Percentiles rank a stretch among this genome's conserved stretches.
Conservation (phyloP, 1,140 invertebrate species). For the Scaptomyza pallida region DNA sequence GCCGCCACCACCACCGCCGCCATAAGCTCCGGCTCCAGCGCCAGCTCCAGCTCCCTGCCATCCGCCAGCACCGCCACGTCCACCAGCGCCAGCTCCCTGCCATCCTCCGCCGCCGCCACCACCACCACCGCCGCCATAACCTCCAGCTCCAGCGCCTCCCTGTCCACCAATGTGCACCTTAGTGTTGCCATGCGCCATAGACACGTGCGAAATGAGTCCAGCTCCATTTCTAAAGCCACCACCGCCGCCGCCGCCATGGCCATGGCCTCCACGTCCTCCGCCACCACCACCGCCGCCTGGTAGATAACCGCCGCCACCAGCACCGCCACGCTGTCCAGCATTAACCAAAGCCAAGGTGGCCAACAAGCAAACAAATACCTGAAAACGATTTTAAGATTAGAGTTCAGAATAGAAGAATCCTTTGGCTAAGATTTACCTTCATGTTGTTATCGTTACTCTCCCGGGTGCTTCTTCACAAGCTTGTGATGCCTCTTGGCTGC, state of each 20-base stretch:
- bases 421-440: conserved; percentile 23
- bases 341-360: conserved; percentile 63
- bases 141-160: conserved; percentile 20
- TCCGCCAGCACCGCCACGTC: conserved; percentile 17
- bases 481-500: conserved; percentile 56
- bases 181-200: conserved; percentile 62
- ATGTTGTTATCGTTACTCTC: conserved; percentile 35
- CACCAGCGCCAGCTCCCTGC: neutral
- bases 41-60: conserved; percentile 25
- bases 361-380: conserved; percentile 68
- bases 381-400: neutral
- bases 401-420: neutral
- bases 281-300: conserved; percentile 47
- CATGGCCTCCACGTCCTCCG: conserved; percentile 34
- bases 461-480: conserved; percentile 54
- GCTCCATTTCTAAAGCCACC: conserved; percentile 54
- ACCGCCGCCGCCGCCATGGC: conserved; percentile 44
- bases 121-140: conserved; percentile 31
- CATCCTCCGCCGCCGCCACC: conserved; percentile 3
- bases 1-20: conserved; percentile 20
- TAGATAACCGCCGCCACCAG: conserved; percentile 42
- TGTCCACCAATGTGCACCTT: conserved; percentile 65
- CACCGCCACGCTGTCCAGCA: conserved; percentile 60
- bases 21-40: conserved; percentile 5
- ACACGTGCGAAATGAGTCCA: conserved; percentile 61